Base-by-base conservation (phyloP, 2,113 vertebrate species). In the Phoxinus phoxinus region DNA sequence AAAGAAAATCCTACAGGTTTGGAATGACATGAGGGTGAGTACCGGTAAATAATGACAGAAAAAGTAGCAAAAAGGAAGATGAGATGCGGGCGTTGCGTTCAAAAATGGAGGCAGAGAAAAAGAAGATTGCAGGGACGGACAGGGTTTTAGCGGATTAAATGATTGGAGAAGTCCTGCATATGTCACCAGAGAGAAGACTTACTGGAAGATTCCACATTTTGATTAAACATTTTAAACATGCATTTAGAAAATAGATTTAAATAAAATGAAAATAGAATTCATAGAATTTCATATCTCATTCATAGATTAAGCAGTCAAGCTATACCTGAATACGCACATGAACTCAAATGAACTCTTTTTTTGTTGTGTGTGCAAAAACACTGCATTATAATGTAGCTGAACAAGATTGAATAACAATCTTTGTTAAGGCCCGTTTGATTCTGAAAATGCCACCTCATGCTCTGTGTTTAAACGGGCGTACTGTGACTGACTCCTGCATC, bases 381-480 rank as follows among this genome's bases (percentile, higher is more conserved):
- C 3, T 59, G 56, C 32, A 80, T 63, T 63, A 27, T 46, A 80
- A 63, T 46, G 23, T 21, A 27, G 78, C 58, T 46, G 58, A 63
- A 61, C 78, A 65, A 41, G 30, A 56, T 61, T 3, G 53, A 59
- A 44, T 63, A 23, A 65, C 83, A 77, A 25, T 23, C 27, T 76
- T 2, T 74, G 41, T 74, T 41, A 41, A 72, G 69, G 35, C 35
- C 35, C 21, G 21, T 72, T 74, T n/a, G n/a, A 46, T 15, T 53
- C 75, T 1, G 44, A 79, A 74, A 85, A 56, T 79, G 77, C 76
- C 37, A 72, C 65, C 11, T 80, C 77, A 86, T 35, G 76, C 32
- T 69, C 63, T 59, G 73, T 77, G 56, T 77, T 65, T 65, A 63
- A 46, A 81, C 0, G 44, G 25, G 21, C 5, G 11, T 69, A 51